Conservation (phyloP, 92 coral and sea anemone species). For the Nematostella vectensis region DNA sequence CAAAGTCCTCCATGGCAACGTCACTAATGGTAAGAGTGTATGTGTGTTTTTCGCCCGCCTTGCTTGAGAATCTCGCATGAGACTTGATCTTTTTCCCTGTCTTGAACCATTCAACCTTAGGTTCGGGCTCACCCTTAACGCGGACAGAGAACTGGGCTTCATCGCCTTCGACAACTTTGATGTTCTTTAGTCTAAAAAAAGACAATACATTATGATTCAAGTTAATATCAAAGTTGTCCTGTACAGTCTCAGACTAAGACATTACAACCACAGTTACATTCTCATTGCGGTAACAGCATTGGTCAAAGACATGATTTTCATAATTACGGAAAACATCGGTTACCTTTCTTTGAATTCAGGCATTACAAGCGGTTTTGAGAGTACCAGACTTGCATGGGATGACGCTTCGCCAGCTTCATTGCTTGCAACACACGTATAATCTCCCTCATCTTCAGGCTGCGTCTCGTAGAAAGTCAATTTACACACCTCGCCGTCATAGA, state of each 20-base stretch:
- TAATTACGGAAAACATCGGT: no score
- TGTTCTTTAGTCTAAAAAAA: conserved; percentile 50
- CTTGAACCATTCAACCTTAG: conserved; percentile 63
- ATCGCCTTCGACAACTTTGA: conserved; percentile 52
- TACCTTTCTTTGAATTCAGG: conserved; percentile 80
- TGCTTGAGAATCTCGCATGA: conserved; percentile 46
- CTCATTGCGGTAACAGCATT: no score
- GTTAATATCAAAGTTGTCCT: no score
- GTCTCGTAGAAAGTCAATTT: conserved; percentile 53
- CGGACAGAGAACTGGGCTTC: conserved; percentile 57
- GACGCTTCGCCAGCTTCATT: conserved; percentile 65
- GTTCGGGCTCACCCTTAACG: conserved; percentile 69
- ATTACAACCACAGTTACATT: no score
- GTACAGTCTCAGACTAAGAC: no score
- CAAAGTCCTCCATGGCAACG: conserved; percentile 53
- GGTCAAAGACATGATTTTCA: no score
- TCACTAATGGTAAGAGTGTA: conserved; percentile 42
- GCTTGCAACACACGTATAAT: conserved; percentile 64
- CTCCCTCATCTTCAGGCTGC: conserved; percentile 60
- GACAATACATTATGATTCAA: no score
- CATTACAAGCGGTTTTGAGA: conserved; percentile 44
- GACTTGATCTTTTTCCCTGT: conserved; percentile 49
- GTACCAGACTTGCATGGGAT: conserved; percentile 45
- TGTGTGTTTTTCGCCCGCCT: conserved; percentile 30
- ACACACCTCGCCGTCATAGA: conserved; percentile 65